A percentile compares a stretch with the other conserved stretches of the same genome.
phyloP scores from a whole-genome alignment of 2,797 vertebrate genomes.

The Galagoides demidoff region DNA sequence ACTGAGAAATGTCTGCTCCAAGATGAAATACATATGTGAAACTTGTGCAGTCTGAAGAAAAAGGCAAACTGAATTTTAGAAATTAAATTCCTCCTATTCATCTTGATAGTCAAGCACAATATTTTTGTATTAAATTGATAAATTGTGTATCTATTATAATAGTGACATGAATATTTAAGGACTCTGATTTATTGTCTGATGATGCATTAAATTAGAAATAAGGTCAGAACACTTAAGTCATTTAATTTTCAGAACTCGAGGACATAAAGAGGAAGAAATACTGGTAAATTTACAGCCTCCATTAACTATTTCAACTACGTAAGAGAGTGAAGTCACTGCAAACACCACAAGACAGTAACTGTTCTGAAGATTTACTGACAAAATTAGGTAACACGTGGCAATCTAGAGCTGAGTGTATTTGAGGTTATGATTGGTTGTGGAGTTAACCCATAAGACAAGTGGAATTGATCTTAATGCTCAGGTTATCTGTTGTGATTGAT shows the following conservation, averaged over 20 bases:
- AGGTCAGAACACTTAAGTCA: background rate
- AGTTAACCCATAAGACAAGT: background rate
- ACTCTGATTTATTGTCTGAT: conserved; percentile 7
- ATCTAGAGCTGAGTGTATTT: background rate
- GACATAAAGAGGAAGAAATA: conserved; percentile 14
- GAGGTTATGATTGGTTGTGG: background rate
- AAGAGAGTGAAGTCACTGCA: conserved; percentile 29
- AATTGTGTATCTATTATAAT: background rate
- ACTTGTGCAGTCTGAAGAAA: background rate
- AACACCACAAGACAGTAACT: background rate
- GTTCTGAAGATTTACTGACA: conserved; percentile 33
- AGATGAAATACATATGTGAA: background rate
- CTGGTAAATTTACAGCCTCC: conserved; percentile 53
- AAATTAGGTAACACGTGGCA: background rate
- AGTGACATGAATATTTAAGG: background rate
- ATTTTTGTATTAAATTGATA: conserved; percentile 23
- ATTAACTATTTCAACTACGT: conserved; percentile 62
- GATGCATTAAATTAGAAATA: conserved; percentile 17
- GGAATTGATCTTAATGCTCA: background rate
- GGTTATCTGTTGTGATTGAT: background rate
- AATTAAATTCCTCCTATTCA: background rate
- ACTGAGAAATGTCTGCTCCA: background rate
- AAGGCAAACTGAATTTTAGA: conserved; percentile 1
- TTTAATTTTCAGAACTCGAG: background rate
- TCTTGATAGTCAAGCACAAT: background rate